A percentile compares a stretch with the other conserved stretches of the same genome.
Conservation (phyloP, 2,797 vertebrate genomes). For the Trachurus trachurus region DNA sequence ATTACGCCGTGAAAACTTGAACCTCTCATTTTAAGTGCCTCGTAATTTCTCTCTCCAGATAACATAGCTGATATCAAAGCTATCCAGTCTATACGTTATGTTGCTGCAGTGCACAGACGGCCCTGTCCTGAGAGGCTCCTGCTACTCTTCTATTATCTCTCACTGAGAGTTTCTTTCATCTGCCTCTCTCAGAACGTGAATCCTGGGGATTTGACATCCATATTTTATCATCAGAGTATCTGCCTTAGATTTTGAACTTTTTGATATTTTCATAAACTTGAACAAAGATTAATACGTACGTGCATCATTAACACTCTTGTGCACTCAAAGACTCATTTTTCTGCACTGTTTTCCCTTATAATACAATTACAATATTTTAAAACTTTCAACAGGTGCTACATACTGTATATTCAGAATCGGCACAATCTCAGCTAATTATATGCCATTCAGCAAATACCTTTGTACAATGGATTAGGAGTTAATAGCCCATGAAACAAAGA, state of each 20-base stretch:
- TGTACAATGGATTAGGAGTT: too few relatives aligned
- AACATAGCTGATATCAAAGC: conserved; percentile 10
- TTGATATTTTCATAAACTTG: conserved; percentile 10
- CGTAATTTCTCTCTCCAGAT: not conserved
- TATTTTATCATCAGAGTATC: conserved; percentile 2
- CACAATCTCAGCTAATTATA: too few relatives aligned
- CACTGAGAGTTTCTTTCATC: conserved; percentile 25
- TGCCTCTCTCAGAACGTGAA: conserved; percentile 1
- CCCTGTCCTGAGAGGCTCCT: not conserved
- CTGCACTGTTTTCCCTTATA: too few relatives aligned
- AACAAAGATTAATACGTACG: conserved; percentile 11
- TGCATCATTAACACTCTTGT: not conserved
- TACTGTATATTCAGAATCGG: too few relatives aligned
- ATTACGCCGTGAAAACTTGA: not conserved
- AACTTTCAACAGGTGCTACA: too few relatives aligned
- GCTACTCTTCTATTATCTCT: not conserved
- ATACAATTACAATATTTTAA: too few relatives aligned
- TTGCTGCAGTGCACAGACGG: not conserved
- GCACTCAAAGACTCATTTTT: too few relatives aligned
- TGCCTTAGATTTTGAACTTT: not conserved
- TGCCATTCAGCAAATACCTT: too few relatives aligned
- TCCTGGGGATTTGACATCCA: conserved; percentile 19
- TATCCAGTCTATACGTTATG: not conserved
- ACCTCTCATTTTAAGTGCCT: conserved; percentile 4
- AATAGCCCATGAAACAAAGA: too few relatives aligned